These are phyloP conservation scores for Bombus picipes DNA, from an alignment of 1,140 invertebrate genomes.

Conservation along the genomic window DNA sequence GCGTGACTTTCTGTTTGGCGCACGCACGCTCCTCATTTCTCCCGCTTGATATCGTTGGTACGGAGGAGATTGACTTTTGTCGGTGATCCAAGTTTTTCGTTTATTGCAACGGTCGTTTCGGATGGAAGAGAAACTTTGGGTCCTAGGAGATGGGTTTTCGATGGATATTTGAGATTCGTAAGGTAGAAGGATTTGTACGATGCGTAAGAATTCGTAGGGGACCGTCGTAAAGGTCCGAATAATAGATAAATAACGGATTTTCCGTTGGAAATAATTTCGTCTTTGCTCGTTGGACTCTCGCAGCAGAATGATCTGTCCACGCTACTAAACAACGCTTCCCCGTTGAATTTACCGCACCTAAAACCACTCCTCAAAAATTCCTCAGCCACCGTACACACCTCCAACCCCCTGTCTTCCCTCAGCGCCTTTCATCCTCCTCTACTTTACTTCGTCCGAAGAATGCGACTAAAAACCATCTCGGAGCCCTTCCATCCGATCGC, in stretches of 20 bases:
- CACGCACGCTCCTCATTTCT: neutral
- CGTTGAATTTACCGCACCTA: neutral
- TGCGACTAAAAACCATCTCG: slow-evolving; percentile 7
- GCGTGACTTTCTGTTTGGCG: slow-evolving; percentile 48
- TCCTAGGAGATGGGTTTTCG: fast-evolving
- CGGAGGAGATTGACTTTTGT: neutral
- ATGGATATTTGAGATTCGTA: too few relatives aligned
- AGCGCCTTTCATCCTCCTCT: neutral
- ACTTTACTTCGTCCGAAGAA: neutral
- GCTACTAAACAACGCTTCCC: neutral
- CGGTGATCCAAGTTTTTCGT: neutral
- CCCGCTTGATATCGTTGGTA: neutral
- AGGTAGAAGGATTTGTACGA: too few relatives aligned
- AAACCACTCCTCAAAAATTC: slow-evolving; percentile 19
- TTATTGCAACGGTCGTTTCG: neutral
- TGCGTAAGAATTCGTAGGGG: too few relatives aligned
- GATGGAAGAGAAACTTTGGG: too few relatives aligned
- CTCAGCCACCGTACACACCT: neutral
- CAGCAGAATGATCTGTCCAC: neutral
- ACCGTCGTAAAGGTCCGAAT: too few relatives aligned
- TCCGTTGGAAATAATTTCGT: too few relatives aligned
- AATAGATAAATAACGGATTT: too few relatives aligned
- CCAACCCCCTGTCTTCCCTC: neutral
- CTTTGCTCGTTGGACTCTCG: too few relatives aligned
- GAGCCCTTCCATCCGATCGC: neutral